Evolutionary conservation across 2,888 invertebrate genomes (phyloP), one percentile per base, ranked within the genome.

Genomic region (Fissipunctia ypsillon): DNA sequence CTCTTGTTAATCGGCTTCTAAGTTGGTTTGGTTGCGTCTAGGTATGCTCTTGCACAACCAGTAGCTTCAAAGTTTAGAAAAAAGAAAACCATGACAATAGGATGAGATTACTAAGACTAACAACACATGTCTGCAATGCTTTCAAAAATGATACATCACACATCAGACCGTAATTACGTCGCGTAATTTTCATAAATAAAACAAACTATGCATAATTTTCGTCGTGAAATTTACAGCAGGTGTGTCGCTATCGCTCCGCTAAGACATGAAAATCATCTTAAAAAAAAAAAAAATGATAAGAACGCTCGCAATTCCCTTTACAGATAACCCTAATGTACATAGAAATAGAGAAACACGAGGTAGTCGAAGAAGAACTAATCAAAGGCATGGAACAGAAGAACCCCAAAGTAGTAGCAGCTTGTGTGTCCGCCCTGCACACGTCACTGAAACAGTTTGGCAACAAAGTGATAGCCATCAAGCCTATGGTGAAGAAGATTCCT

Each of bases 381-480:
- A 99, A 99, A 95, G 99, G 99, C 50, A 98, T 99, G 95, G 98
- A 99, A 60, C 98, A 98, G 87, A 99, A 99, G 93, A 99, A 99
- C 94, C 99, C 99, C 0, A 99, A 99, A 96, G 98, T 99, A 77
- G 98, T 99, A 0, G 96, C 98, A 0, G 99, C 98, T 0, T 99
- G 99, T 92, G 97, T 98, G 3, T 96, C 97, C 10, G 97, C 98
- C 0, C 94, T 98, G 12, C 98, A 98, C 38, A 97, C 97, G 59
- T 98, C 98, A 0, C 93, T 99, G 41, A 97, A 98, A 87, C 98
- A 98, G 92, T 99, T 99, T 94, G 99, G 99, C 0, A 97, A 98
- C 70, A 99, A 99, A 96, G 98, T 99, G 5, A 97, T 99, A 22
- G 97, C 97, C 3, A 97, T 99, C 31, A 99, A 99, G 91, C 98